Base-by-base conservation (phyloP, 2,888 invertebrate genomes). In the Sarcophaga caerulescens region DNA sequence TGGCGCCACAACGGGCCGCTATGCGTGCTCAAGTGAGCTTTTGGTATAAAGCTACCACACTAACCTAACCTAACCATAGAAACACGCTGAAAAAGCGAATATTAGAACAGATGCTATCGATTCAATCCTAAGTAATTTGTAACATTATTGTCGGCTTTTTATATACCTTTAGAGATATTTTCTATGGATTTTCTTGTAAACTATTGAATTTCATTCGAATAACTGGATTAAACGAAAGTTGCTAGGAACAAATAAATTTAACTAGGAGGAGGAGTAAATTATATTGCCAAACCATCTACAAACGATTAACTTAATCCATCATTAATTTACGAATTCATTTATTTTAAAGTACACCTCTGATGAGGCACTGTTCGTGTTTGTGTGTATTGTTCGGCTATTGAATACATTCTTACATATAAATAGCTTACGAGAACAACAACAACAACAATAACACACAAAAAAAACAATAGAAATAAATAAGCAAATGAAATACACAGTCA, bases 301-400 rank as follows among this genome's bases (percentile, higher is more conserved):
- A 85, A 78, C 78, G 74, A 85, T 77, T 81, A 83, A 86, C 83
- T 80, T 84, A 84, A 84, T 78, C 77, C 81, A 81, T 86, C 84
- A 86, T 86, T 84, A 81, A 86, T 86, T 83, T 69, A 84, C 69
- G 62, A 81, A 74, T 74, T 78, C 84, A 86, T 86, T 83, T 81
- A 86, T 86, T 83, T 86, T 81, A 83, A 83, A 86, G 74, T 65
- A 81, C 63, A 19, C 60, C 25, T 79, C 77, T 14, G 59, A 12
- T 19, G 66, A 62, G 47, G 63, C 21, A 17, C 2, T 10, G 23
- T 23, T 21, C 17, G 45, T 12, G 25, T n/a, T 44, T 57, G 12
- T 23, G 23, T 14, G 6, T 25, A 59, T 23, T 35, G 35, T 35
- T 35, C 6, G 35, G 35, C 6, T 35, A 35, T 35, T 35, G 35